Base-by-base conservation (phyloP, 2,113 vertebrate genomes). In the Ochotona curzoniae region DNA sequence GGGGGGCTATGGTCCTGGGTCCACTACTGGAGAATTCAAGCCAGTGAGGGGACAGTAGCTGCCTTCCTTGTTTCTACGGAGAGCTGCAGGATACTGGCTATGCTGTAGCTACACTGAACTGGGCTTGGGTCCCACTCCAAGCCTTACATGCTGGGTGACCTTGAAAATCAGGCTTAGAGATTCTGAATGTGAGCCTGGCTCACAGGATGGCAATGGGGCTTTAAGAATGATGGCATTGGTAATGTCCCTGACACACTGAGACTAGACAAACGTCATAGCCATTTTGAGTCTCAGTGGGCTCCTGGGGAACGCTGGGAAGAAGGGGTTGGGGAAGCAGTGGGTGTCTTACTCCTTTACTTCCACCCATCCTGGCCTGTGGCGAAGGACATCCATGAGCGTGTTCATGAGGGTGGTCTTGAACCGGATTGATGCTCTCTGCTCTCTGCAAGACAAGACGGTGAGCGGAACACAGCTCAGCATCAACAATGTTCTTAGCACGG, bases 311-410 rank as follows among this genome's bases (percentile, higher is more conserved):
- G 38, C 28, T 15, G 49, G 85, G 74, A 57, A 78, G 28, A 18
- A 44, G 12, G 47, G 47, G 35, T 11, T 35, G 35, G 28, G 5
- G 60, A 26, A 7, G 47, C 2, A 0, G 38, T 38, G 35, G 7
- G 5, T 0, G n/a, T 82, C 96, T 96, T 97, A 99, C 99, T 99
- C 99, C 97, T 98, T 99, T 25, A 98, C 98, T 97, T 99, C 99
- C 26, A 98, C 91, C 99, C 99, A 99, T 91, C 99, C 99, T 1
- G 98, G 98, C 91, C 99, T 98, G 89, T 98, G 98, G 35, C 96
- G 97, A 61, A 99, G 98, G 51, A 99, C 98, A 0, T 99, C 99
- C 82, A 98, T 97, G 32, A 99, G 98, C 7, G 98, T 99, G 96
- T 98, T 99, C 60, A 97, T 78, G 3, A 98, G 97, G 1, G 98